phyloP scores from a whole-genome alignment of 2,888 invertebrate genomes.

The Caenorhabditis wallacei region DNA sequence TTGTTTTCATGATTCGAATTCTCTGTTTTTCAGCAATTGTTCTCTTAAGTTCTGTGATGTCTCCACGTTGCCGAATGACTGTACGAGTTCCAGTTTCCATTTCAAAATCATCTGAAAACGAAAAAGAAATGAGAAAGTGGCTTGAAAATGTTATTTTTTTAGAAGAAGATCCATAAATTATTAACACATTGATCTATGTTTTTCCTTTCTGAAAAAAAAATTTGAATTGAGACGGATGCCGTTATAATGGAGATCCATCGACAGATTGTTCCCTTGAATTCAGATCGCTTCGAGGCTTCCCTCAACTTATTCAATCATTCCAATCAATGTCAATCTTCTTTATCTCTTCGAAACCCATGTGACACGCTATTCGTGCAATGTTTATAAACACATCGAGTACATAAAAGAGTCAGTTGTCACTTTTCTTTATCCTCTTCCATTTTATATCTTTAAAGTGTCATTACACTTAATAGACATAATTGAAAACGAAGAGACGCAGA shows the following conservation, averaged over 20 bases:
- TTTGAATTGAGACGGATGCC: background rate
- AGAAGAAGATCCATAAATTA: slow-evolving; percentile 6
- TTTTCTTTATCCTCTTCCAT: slow-evolving; percentile 2
- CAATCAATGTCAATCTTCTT: background rate
- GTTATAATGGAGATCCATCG: background rate
- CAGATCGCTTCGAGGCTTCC: background rate
- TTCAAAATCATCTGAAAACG: slow-evolving; percentile 22
- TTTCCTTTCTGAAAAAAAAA: background rate
- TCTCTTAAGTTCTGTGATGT: slow-evolving; percentile 19
- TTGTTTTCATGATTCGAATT: background rate
- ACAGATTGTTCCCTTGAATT: background rate
- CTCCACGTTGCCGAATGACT: slow-evolving; percentile 15
- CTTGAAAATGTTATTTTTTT: slow-evolving; percentile 12
- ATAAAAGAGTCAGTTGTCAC: slow-evolving; percentile 26
- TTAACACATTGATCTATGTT: background rate
- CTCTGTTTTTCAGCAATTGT: slow-evolving; percentile 48
- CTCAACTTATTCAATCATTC: background rate
- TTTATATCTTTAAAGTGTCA: slow-evolving; percentile 29
- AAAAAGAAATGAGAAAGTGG: slow-evolving; percentile 48
- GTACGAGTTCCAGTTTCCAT: slow-evolving; percentile 57
- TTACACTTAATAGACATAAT: slow-evolving; percentile 20
- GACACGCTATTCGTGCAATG: slow-evolving; percentile 8
- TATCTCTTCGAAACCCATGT: background rate
- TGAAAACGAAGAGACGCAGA: background rate
- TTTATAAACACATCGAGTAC: slow-evolving; percentile 27